Percentiles rank a stretch among this genome's conserved stretches.
Evolutionary conservation across 2,888 invertebrate genomes (phyloP).

Genomic region (Drosophila nigritarsus): DNA sequence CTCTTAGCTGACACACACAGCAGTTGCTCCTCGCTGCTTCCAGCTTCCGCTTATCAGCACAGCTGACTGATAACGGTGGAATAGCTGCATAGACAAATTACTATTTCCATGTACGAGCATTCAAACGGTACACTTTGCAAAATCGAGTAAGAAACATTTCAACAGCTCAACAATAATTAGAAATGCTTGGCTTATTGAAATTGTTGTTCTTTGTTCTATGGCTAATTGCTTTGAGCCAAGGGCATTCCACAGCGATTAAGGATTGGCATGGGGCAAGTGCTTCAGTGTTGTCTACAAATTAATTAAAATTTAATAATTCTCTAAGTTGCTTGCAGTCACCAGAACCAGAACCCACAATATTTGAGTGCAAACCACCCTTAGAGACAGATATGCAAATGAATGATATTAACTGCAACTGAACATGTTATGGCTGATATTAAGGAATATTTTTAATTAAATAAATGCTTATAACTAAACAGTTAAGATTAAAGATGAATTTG

Average conservation of each 20-base stretch:
- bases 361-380: conserved; percentile 29
- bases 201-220: conserved; percentile 40
- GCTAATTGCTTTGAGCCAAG: conserved; percentile 59
- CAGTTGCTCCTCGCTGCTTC: conserved; percentile 18
- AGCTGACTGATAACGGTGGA: conserved; percentile 34
- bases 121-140: conserved; percentile 1
- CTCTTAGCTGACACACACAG: not conserved
- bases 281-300: not conserved
- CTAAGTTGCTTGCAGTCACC: conserved; percentile 19
- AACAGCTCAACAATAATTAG: conserved; percentile 24
- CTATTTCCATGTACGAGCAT: not conserved
- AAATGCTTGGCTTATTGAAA: conserved; percentile 50
- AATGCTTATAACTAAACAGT: not conserved
- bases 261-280: conserved; percentile 41
- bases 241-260: conserved; percentile 19
- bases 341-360: conserved; percentile 60
- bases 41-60: conserved; percentile 25
- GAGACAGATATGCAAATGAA: conserved; percentile 31
- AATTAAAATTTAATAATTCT: not conserved
- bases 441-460: not conserved
- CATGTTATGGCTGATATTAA: not conserved
- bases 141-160: conserved; percentile 25
- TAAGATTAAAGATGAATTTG: not conserved
- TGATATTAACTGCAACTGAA: conserved; percentile 21
- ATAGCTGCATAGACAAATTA: conserved; percentile 1